These are phyloP conservation scores for Eucriotettix oculatus DNA, from an alignment of 2,888 invertebrate genomes.

Conservation along the genomic window DNA sequence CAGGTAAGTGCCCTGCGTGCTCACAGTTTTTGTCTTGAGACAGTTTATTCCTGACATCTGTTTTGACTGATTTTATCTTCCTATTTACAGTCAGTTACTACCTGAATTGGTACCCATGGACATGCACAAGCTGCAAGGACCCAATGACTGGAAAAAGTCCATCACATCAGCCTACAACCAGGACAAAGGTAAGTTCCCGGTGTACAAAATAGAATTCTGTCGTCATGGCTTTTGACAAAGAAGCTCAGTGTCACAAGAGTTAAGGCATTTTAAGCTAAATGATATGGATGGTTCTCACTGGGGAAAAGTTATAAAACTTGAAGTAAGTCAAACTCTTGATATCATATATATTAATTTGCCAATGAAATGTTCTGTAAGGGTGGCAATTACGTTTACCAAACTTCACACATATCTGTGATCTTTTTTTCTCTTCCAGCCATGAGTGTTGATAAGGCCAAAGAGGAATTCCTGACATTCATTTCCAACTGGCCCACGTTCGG, in stretches of 20 bases:
- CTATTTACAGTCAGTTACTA: conserved; percentile 30
- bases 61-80: too few relatives aligned
- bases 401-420: background rate
- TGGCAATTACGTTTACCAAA: background rate
- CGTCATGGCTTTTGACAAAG: background rate
- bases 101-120: conserved; percentile 63
- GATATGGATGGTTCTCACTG: too few relatives aligned
- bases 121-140: conserved; percentile 48
- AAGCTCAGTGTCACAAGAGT: background rate
- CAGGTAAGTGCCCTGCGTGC: conserved; percentile 27
- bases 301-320: too few relatives aligned
- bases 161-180: conserved; percentile 46
- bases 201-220: background rate
- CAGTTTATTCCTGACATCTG: too few relatives aligned
- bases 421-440: conserved; percentile 24
- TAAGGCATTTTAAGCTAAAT: too few relatives aligned
- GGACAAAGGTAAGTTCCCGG: conserved; percentile 28
- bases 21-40: too few relatives aligned
- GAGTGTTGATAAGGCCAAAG: conserved; percentile 58
- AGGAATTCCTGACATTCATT: conserved; percentile 59
- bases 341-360: background rate
- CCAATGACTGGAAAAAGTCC: conserved; percentile 67
- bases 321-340: background rate
- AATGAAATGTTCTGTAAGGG: background rate
- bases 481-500: conserved; percentile 79